These are phyloP conservation scores for Pseudomyrmex concolor DNA, from an alignment of 1,140 invertebrate genomes.

Conservation along the genomic window DNA sequence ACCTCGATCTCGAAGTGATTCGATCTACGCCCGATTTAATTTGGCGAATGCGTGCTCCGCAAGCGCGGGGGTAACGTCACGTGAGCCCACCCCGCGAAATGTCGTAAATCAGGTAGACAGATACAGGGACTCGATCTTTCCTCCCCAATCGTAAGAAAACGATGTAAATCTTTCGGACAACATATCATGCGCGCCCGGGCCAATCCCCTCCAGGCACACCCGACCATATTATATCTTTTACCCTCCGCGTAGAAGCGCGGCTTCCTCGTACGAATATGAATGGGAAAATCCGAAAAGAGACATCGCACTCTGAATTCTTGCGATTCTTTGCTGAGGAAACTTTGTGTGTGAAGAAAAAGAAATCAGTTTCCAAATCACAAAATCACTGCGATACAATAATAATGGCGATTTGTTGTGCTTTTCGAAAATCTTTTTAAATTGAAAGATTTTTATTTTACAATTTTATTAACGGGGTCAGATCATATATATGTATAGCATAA, in stretches of 20 bases:
- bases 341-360: background rate
- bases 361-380: background rate
- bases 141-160: slow-evolving; percentile 76
- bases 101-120: slow-evolving; percentile 57
- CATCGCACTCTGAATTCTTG: background rate
- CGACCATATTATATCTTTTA: slow-evolving; percentile 65
- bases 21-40: slow-evolving; percentile 49
- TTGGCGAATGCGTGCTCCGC: slow-evolving; percentile 39
- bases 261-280: slow-evolving; percentile 67
- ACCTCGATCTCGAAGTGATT: background rate
- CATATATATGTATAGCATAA: too few relatives aligned
- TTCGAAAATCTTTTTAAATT: background rate
- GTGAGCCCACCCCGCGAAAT: slow-evolving; percentile 48
- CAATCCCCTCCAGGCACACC: slow-evolving; percentile 50
- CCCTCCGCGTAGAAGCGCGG: slow-evolving; percentile 61
- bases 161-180: slow-evolving; percentile 83
- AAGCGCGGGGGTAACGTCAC: slow-evolving; percentile 10
- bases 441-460: too few relatives aligned
- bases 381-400: background rate
- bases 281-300: slow-evolving; percentile 36
- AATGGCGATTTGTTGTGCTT: background rate
- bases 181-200: slow-evolving; percentile 78
- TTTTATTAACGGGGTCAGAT: too few relatives aligned
- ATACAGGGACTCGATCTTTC: slow-evolving; percentile 78
- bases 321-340: background rate